These are phyloP conservation scores for Dicerorhinus sumatrensis DNA, from an alignment of 2,113 vertebrate genomes.

Conservation along the genomic window DNA sequence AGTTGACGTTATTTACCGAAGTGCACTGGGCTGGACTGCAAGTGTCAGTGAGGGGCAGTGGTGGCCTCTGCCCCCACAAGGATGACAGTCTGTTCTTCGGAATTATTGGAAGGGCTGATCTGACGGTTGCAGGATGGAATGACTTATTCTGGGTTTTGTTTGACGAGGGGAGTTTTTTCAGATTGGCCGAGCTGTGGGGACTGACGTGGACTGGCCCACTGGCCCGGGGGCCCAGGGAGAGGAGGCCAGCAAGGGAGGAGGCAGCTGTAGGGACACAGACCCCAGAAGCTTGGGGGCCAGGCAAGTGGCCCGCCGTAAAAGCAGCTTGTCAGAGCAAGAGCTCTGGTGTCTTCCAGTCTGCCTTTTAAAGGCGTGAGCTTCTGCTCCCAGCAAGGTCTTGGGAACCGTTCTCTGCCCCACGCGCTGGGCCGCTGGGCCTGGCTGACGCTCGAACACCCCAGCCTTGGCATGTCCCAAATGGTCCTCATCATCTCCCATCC, in stretches of 20 bases:
- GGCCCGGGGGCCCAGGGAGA: not conserved
- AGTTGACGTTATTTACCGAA: too few species aligned
- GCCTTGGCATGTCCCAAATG: too few species aligned
- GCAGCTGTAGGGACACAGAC: not conserved
- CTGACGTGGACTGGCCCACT: not conserved
- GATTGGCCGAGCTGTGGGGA: not conserved
- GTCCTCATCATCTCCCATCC: not conserved
- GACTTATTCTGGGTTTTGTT: not conserved
- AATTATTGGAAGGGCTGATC: not conserved
- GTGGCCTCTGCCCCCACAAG: not conserved
- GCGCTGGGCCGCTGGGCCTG: not conserved
- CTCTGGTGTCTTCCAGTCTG: fast-evolving
- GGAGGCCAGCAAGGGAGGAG: not conserved
- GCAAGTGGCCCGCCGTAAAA: not conserved
- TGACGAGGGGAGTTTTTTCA: not conserved
- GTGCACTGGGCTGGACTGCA: not conserved
- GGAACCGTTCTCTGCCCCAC: not conserved
- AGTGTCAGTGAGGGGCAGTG: fast-evolving
- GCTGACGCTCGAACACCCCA: not conserved
- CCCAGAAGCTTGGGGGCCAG: not conserved
- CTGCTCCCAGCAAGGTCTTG: not conserved
- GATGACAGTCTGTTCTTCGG: not conserved
- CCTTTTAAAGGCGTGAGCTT: not conserved
- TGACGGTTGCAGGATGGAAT: not conserved
- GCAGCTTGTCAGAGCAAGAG: not conserved